These are phyloP conservation scores for Bombus superbus DNA, from an alignment of 1,140 invertebrate genomes.

Conservation along the genomic window DNA sequence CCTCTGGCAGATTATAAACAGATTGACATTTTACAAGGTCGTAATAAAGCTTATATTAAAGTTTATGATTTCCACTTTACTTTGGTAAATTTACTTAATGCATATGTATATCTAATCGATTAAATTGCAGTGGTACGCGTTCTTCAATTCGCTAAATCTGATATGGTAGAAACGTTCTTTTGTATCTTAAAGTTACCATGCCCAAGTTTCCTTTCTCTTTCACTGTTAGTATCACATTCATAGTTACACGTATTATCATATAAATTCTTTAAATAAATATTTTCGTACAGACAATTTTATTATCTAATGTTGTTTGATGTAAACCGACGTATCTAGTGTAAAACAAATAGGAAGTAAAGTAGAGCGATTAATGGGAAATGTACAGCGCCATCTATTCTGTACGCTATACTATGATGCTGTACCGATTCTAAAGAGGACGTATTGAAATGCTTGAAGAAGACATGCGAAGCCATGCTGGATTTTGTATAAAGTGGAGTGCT, in stretches of 20 bases:
- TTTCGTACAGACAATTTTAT: neutral
- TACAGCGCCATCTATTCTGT: conserved; percentile 11
- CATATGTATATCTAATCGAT: neutral
- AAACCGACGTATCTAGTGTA: neutral
- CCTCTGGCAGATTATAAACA: neutral
- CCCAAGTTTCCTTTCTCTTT: neutral
- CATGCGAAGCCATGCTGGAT: conserved; percentile 15
- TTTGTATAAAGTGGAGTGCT: neutral
- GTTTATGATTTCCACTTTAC: no score
- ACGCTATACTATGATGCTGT: no score
- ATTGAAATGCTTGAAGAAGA: conserved; percentile 6
- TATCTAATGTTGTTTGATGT: neutral
- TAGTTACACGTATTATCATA: no score
- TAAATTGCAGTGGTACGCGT: neutral
- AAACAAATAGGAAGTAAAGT: no score
- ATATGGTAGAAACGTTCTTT: neutral
- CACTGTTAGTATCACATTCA: neutral
- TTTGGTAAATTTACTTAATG: neutral
- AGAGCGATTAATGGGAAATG: neutral
- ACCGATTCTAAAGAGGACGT: neutral
- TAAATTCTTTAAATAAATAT: no score
- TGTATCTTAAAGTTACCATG: neutral
- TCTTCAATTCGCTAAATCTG: neutral
- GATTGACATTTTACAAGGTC: neutral
- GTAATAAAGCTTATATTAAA: no score